These are phyloP conservation scores for Pelvicachromis taeniatus DNA, from an alignment of 2,113 vertebrate species.

Conservation along the genomic window DNA sequence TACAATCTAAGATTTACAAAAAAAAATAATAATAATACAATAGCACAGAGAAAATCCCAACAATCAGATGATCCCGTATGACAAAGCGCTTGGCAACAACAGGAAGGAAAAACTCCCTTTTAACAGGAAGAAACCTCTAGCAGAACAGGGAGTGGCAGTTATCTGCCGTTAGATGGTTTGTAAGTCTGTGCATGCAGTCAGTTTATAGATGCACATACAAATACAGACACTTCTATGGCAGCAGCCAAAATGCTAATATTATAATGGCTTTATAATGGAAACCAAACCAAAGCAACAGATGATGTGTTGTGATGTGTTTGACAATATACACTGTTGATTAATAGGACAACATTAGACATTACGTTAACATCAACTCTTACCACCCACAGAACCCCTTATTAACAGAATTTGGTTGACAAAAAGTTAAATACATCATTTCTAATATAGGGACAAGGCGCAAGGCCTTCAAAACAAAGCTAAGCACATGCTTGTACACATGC, in stretches of 20 bases:
- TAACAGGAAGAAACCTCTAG: background rate
- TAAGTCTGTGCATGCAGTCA: background rate
- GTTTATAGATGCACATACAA: background rate
- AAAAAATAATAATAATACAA: background rate
- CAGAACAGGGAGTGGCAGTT: no score
- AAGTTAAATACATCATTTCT: background rate
- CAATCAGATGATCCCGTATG: background rate
- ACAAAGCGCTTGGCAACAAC: background rate
- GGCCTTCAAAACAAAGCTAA: conserved; percentile 22
- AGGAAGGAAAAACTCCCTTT: background rate
- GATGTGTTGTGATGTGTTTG: background rate
- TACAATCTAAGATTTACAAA: background rate
- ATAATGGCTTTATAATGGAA: background rate
- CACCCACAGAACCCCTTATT: background rate
- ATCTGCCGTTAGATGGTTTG: background rate
- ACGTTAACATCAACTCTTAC: background rate
- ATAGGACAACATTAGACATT: background rate
- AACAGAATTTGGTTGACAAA: background rate
- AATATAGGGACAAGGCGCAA: background rate
- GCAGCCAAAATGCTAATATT: background rate
- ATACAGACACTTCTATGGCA: background rate
- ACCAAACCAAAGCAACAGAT: background rate
- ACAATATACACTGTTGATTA: background rate
- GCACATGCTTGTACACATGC: conserved; percentile 33
- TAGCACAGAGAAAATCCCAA: background rate